Evolutionary conservation across 2,888 invertebrate genomes (phyloP).

Genomic region (Timema cristinae): DNA sequence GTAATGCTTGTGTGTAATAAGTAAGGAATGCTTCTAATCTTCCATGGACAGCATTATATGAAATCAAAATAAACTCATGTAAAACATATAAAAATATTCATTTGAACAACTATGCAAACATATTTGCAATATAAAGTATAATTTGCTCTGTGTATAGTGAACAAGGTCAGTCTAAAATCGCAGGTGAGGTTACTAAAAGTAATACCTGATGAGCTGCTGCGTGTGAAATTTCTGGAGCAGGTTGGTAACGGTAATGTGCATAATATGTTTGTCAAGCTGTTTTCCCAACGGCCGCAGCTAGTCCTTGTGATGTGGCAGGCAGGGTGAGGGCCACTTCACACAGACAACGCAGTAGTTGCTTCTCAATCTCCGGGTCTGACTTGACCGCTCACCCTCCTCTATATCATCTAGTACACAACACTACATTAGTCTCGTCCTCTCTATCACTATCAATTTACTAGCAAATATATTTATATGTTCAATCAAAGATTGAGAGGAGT

Average conservation of each 20-base stretch:
- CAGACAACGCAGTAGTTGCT: slow-evolving; percentile 59
- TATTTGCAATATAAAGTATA: no score
- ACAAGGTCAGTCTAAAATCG: not conserved
- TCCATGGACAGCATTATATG: no score
- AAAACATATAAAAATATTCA: no score
- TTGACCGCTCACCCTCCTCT: slow-evolving; percentile 31
- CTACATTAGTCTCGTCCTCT: not conserved
- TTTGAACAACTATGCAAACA: no score
- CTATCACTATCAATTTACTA: no score
- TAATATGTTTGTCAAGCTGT: slow-evolving; percentile 49
- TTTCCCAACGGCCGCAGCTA: slow-evolving; percentile 56
- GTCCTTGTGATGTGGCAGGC: slow-evolving; percentile 65
- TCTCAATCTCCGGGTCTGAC: slow-evolving; percentile 59
- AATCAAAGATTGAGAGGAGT: no score
- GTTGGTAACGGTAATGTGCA: slow-evolving; percentile 63
- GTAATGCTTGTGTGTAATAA: no score
- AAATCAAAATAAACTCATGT: no score
- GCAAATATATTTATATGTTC: no score
- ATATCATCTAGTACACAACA: slow-evolving; percentile 31
- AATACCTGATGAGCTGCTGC: slow-evolving; percentile 64
- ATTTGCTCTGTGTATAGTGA: no score
- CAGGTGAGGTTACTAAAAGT: slow-evolving; percentile 20
- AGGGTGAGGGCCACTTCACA: slow-evolving; percentile 65
- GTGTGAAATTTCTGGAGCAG: slow-evolving; percentile 72
- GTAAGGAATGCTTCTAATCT: no score